These are phyloP conservation scores for Prenolepis imparis DNA, from an alignment of 2,888 invertebrate species.

Conservation along the genomic window DNA sequence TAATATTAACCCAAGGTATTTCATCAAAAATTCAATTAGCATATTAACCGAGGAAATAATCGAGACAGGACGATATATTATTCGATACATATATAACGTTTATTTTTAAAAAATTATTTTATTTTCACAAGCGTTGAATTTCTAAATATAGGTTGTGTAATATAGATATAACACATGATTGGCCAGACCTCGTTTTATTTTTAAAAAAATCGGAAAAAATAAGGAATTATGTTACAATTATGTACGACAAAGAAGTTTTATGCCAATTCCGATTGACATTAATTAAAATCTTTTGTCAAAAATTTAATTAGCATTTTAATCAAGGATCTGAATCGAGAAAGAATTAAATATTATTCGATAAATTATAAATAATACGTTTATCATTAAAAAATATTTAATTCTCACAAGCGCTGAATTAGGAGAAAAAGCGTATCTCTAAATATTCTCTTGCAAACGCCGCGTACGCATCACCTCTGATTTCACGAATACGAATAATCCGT, in stretches of 20 bases:
- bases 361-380: background rate
- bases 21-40: background rate
- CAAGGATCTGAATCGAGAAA: background rate
- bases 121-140: too few relatives aligned
- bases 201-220: background rate
- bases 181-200: background rate
- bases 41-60: background rate
- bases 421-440: background rate
- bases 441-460: background rate
- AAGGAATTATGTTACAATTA: background rate
- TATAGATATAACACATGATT: background rate
- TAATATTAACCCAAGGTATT: background rate
- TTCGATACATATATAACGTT: too few relatives aligned
- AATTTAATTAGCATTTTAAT: constrained; percentile 8
- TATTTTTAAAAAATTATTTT: too few relatives aligned
- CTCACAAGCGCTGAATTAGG: background rate
- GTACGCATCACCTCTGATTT: background rate
- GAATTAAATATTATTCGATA: background rate
- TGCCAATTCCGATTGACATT: background rate
- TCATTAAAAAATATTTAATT: background rate
- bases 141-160: background rate
- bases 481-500: constrained; percentile 14
- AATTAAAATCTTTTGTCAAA: background rate
- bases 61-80: background rate
- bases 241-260: too few relatives aligned